These are phyloP conservation scores for Crossocerus cetratus DNA, from an alignment of 2,888 invertebrate genomes.

Conservation along the genomic window DNA sequence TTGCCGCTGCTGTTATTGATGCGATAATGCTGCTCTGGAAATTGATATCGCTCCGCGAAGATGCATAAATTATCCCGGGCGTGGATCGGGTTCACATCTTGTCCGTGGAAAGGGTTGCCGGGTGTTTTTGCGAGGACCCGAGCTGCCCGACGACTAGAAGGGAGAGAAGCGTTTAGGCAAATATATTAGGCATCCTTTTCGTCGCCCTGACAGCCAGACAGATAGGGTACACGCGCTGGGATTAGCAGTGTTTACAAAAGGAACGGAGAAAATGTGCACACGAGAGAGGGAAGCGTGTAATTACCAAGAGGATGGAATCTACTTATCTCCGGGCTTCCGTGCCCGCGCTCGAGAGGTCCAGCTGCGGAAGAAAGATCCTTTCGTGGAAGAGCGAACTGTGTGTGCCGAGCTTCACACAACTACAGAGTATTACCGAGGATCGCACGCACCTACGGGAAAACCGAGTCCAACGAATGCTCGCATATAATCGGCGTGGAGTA, in stretches of 20 bases:
- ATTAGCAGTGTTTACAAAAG: slow-evolving; percentile 24
- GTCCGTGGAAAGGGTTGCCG: background rate
- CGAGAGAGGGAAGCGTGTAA: slow-evolving; percentile 55
- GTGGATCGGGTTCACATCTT: background rate
- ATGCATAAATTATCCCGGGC: background rate
- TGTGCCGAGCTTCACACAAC: background rate
- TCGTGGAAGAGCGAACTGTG: slow-evolving; percentile 22
- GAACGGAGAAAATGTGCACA: slow-evolving; percentile 31
- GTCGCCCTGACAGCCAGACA: too few relatives aligned
- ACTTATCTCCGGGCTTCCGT: slow-evolving; percentile 54
- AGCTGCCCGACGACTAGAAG: background rate
- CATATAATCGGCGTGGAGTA: too few relatives aligned
- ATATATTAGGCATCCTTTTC: background rate
- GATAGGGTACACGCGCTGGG: slow-evolving; percentile 3
- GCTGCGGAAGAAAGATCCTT: slow-evolving; percentile 45
- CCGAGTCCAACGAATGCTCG: too few relatives aligned
- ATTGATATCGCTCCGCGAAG: background rate
- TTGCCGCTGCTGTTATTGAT: background rate
- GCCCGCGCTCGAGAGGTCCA: slow-evolving; percentile 44
- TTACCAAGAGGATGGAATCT: slow-evolving; percentile 59
- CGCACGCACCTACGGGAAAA: background rate
- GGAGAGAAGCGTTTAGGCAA: background rate
- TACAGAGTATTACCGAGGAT: background rate
- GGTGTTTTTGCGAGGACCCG: background rate
- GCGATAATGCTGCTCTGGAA: background rate